These are phyloP conservation scores for Volucella zonaria DNA, from an alignment of 2,888 invertebrate species.

Conservation along the genomic window DNA sequence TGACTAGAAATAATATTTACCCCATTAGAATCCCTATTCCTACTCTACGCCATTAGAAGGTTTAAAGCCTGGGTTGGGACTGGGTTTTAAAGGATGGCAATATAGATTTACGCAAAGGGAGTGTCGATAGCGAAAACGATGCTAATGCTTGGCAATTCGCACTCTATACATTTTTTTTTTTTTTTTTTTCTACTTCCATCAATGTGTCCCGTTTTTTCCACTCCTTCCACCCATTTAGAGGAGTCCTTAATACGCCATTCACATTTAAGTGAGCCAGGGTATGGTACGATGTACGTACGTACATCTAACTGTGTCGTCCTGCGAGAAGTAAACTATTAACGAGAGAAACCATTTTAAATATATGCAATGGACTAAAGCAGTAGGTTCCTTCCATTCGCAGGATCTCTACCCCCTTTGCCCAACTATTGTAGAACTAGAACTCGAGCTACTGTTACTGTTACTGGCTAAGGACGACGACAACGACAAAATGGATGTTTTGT, in stretches of 20 bases:
- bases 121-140: constrained; percentile 48
- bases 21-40: constrained; percentile 26
- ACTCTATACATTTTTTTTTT: constrained; percentile 23
- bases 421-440: constrained; percentile 21
- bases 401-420: constrained; percentile 4
- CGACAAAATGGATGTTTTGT: constrained; percentile 57
- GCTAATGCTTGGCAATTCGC: constrained; percentile 62
- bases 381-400: constrained; percentile 18
- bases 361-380: constrained; percentile 63
- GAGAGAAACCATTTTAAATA: constrained; percentile 51
- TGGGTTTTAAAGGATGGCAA: not conserved
- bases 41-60: too few species aligned
- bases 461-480: constrained; percentile 36
- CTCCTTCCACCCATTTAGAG: constrained; percentile 23
- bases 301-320: constrained; percentile 39
- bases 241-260: constrained; percentile 58
- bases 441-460: constrained; percentile 17
- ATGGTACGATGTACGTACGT: not conserved
- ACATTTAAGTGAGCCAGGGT: constrained; percentile 49
- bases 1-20: constrained; percentile 71
- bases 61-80: not conserved
- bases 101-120: constrained; percentile 10
- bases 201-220: not conserved
- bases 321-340: constrained; percentile 55
- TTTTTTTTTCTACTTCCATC: not conserved